Percentiles rank a stretch among this genome's conserved stretches.
These are phyloP conservation scores for Platanista minor DNA, from an alignment of 2,113 vertebrate species.

Conservation along the genomic window DNA sequence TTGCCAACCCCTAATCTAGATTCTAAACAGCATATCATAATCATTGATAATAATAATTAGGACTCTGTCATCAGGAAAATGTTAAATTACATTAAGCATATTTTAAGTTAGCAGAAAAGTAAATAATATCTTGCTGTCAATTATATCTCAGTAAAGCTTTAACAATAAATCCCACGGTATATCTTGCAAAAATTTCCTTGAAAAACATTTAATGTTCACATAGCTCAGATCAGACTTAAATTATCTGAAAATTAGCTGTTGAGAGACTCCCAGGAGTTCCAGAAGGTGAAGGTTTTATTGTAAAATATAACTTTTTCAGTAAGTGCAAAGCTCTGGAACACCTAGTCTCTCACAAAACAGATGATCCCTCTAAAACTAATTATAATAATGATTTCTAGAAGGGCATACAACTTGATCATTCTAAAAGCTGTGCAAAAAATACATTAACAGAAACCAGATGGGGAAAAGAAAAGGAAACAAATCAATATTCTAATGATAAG, in stretches of 20 bases:
- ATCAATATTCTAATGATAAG: not conserved
- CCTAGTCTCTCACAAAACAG: not conserved
- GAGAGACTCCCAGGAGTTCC: not conserved
- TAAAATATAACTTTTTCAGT: not conserved
- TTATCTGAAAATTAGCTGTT: not conserved
- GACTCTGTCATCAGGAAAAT: not conserved
- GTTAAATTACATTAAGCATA: not conserved
- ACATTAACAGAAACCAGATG: not conserved
- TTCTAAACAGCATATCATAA: not conserved
- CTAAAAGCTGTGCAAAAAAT: slow-evolving; percentile 18
- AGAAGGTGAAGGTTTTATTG: not conserved
- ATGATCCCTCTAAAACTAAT: not conserved
- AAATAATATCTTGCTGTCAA: not conserved
- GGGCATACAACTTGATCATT: not conserved
- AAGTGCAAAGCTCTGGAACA: not conserved
- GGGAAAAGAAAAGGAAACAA: not conserved
- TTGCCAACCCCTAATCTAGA: not conserved
- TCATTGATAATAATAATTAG: not conserved
- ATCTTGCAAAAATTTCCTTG: not conserved
- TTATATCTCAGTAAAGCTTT: not conserved
- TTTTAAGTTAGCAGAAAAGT: not conserved
- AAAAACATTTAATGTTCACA: not conserved
- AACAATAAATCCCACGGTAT: not conserved
- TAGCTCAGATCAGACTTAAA: not conserved
- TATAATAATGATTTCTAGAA: not conserved